phyloP scores from a whole-genome alignment of 1,140 invertebrate species.

The Acromyrmex echinatior region DNA sequence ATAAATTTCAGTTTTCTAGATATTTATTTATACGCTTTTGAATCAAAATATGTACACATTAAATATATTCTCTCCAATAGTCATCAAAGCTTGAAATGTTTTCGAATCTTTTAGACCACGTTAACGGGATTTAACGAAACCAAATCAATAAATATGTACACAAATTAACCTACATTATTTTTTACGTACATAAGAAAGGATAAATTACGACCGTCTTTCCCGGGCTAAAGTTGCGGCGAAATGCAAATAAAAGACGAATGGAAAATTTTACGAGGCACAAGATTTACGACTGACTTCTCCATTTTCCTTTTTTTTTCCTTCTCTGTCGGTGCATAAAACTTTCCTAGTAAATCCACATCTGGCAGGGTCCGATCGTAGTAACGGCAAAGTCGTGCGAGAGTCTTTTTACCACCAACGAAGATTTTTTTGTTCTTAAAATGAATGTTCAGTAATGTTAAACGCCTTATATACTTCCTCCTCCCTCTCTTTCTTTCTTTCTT shows the following conservation, averaged over 20 bases:
- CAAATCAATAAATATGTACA: constrained; percentile 19
- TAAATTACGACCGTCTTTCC: constrained; percentile 42
- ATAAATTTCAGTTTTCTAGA: constrained; percentile 10
- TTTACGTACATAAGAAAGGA: not conserved
- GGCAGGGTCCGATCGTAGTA: constrained; percentile 69
- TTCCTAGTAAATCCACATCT: constrained; percentile 72
- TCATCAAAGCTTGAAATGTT: not conserved
- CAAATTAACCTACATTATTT: constrained; percentile 68
- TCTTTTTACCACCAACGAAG: constrained; percentile 48
- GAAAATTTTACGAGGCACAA: constrained; percentile 74
- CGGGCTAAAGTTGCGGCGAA: constrained; percentile 33
- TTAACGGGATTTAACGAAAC: not conserved
- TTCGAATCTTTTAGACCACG: not conserved
- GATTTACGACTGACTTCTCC: constrained; percentile 71
- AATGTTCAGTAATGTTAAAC: constrained; percentile 49
- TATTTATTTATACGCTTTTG: constrained; percentile 4
- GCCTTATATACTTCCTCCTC: not conserved
- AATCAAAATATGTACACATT: not conserved
- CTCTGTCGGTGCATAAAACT: constrained; percentile 68
- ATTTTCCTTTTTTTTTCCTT: constrained; percentile 37
- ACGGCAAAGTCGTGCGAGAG: constrained; percentile 61
- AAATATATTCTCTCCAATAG: too few species aligned
- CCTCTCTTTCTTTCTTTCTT: not conserved
- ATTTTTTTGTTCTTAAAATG: constrained; percentile 51
- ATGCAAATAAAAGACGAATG: constrained; percentile 72